Evolutionary conservation across 2,113 vertebrate species (phyloP).

Genomic region (Festucalex cinctus): DNA sequence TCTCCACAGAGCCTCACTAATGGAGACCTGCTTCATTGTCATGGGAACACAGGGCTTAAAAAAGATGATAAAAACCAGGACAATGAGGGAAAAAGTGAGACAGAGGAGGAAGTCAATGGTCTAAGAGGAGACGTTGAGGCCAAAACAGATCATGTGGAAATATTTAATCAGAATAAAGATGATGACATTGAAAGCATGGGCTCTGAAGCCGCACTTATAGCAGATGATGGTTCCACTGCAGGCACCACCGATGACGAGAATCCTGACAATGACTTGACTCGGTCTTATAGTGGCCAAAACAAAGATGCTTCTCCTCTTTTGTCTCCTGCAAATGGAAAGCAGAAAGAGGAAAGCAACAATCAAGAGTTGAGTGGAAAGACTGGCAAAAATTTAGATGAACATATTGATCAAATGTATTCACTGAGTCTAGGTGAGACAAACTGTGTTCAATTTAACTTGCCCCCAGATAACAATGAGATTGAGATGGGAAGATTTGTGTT

Average conservation of each 20-base stretch:
- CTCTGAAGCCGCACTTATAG: constrained; percentile 58
- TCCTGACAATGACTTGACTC: constrained; percentile 49
- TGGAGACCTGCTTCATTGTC: constrained; percentile 73
- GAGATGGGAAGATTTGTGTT: constrained; percentile 48
- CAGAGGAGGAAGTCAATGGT: constrained; percentile 32
- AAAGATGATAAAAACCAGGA: constrained; percentile 50
- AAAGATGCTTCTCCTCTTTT: constrained; percentile 21
- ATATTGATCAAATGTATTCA: constrained; percentile 26
- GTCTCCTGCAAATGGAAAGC: constrained; percentile 28
- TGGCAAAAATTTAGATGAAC: constrained; percentile 35
- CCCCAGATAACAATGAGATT: constrained; percentile 35
- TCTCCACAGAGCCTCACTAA: constrained; percentile 73
- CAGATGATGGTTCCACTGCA: constrained; percentile 40
- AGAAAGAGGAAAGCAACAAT: constrained; percentile 30
- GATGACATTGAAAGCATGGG: constrained; percentile 52
- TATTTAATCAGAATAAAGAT: constrained; percentile 33
- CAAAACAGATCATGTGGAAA: constrained; percentile 15
- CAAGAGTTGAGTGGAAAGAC: constrained; percentile 33
- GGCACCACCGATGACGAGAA: constrained; percentile 55
- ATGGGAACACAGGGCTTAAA: constrained; percentile 56
- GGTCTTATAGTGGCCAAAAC: constrained; percentile 30
- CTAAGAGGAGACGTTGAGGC: constrained; percentile 14
- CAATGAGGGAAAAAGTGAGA: constrained; percentile 44
- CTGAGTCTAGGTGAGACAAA: constrained; percentile 27
- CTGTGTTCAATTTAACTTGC: constrained; percentile 23